phyloP scores from a whole-genome alignment of 2,113 vertebrate species.

The Dendropsophus ebraccatus region DNA sequence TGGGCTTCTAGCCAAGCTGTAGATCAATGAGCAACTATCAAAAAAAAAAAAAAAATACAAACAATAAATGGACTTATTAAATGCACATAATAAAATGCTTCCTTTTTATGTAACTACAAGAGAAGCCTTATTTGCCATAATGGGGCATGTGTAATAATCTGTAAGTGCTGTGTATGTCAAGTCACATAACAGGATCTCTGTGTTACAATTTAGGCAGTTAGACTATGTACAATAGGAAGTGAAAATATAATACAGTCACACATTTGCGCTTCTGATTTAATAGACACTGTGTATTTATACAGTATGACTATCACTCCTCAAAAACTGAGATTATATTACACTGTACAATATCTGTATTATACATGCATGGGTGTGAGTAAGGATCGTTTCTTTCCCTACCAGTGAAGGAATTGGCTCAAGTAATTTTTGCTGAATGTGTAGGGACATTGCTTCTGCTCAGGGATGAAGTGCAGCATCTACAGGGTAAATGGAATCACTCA shows the following conservation, averaged over 20 bases:
- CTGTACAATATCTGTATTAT: not conserved
- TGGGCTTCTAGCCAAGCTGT: conserved; percentile 47
- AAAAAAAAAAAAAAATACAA: conserved; percentile 12
- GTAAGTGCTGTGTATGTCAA: conserved; percentile 14
- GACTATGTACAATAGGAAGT: not conserved
- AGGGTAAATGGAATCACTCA: too few relatives aligned
- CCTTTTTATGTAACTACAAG: conserved; percentile 23
- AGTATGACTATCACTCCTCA: not conserved
- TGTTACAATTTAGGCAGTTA: not conserved
- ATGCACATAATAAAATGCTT: conserved; percentile 47
- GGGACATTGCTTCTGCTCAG: too few relatives aligned
- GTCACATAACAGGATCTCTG: conserved; percentile 8
- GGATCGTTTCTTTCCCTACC: not conserved
- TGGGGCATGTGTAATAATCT: conserved; percentile 18
- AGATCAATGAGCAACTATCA: conserved; percentile 50
- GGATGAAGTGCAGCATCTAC: too few relatives aligned
- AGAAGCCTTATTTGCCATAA: conserved; percentile 42
- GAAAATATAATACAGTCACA: not conserved
- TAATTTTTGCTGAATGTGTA: not conserved
- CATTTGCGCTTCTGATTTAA: not conserved
- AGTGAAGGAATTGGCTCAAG: not conserved
- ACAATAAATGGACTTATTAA: conserved; percentile 43
- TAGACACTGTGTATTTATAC: not conserved
- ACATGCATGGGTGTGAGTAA: not conserved
- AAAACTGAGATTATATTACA: not conserved